Base-by-base conservation (phyloP, 2,797 vertebrate genomes). In the Malurus splendens region DNA sequence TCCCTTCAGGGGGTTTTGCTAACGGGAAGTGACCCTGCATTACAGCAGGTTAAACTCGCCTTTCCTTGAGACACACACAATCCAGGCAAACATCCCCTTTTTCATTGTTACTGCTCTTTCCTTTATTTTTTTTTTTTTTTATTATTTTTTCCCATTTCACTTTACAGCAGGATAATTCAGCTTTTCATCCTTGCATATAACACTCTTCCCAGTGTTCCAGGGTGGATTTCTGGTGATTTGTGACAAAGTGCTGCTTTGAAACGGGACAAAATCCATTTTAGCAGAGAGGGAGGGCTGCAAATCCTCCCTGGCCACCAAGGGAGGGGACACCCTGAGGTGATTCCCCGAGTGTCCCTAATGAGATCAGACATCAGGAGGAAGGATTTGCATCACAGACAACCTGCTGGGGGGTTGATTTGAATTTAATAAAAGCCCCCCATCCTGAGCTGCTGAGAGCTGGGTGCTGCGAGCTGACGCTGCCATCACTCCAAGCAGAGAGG, bases 1-100 rank as follows among this genome's bases (percentile, higher is more conserved):
- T 85, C 85, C 93, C 93, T 94, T 89, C 74, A 45, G 92, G 93
- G 94, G 92, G 87, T 94, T 95, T 94, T 81, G 80, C 87, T 95
- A 93, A 94, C 73, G 66, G 93, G 92, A 95, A 90, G 82, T 64
- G 90, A 95, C 92, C 93, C 86, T 67, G 85, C 89, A 13, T 90
- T 86, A 70, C 59, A 79, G 82, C 92, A 93, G 93, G 92, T 95
- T 95, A 78, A 95, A 91, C 77, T 78, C 18, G 85, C 77, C 64
- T 85, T 92, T 81, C 87, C 87, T 54, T n/a, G 57, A 90, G 45
- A 74, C 79, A 70, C 2, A 17, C 90, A 52, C 82, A 72, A 30
- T 62, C 90, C 89, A 87, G 86, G 33, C 90, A 79, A 90, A 82
- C 55, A 62, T 55, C 38, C 38, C 30, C 62, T 86, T 36, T 18